A percentile compares a stretch with the other conserved stretches of the same genome.
Evolutionary conservation across 2,888 invertebrate species (phyloP).

Genomic region (Coronaproctus castanopsis): DNA sequence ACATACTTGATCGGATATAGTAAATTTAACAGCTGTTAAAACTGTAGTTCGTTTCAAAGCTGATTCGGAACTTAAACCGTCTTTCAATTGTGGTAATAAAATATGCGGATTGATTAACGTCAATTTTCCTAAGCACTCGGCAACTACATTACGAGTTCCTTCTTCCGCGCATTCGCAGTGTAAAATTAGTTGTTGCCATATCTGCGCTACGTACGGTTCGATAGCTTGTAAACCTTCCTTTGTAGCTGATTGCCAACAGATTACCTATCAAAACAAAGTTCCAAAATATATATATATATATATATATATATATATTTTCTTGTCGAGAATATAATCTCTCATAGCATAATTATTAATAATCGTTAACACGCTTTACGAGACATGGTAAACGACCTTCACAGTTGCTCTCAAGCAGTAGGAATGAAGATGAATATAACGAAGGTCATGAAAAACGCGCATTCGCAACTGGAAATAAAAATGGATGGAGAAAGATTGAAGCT

Average conservation of each 20-base stretch:
- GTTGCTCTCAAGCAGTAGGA: too few species aligned
- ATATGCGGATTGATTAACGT: constrained; percentile 79
- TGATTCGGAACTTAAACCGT: constrained; percentile 56
- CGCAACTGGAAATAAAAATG: too few species aligned
- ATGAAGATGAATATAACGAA: too few species aligned
- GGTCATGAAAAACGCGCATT: too few species aligned
- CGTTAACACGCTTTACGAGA: neutral
- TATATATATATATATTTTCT: too few species aligned
- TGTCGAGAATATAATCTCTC: neutral
- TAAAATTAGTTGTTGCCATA: constrained; percentile 80
- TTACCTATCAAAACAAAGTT: too few species aligned
- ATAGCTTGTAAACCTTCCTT: constrained; percentile 52
- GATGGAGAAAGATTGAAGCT: too few species aligned
- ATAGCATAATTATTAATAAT: neutral
- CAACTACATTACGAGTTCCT: constrained; percentile 94
- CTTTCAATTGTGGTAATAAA: constrained; percentile 69
- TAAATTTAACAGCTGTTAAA: constrained; percentile 94
- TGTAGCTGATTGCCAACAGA: constrained; percentile 58
- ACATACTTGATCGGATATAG: constrained; percentile 83
- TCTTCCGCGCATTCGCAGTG: constrained; percentile 95
- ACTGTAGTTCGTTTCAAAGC: constrained; percentile 84
- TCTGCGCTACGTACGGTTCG: constrained; percentile 61
- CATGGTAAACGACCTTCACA: too few species aligned
- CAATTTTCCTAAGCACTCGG: constrained; percentile 91
- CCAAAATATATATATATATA: neutral